Base-by-base conservation (phyloP, 2,888 invertebrate species). In the Listrodromus nycthemerus region DNA sequence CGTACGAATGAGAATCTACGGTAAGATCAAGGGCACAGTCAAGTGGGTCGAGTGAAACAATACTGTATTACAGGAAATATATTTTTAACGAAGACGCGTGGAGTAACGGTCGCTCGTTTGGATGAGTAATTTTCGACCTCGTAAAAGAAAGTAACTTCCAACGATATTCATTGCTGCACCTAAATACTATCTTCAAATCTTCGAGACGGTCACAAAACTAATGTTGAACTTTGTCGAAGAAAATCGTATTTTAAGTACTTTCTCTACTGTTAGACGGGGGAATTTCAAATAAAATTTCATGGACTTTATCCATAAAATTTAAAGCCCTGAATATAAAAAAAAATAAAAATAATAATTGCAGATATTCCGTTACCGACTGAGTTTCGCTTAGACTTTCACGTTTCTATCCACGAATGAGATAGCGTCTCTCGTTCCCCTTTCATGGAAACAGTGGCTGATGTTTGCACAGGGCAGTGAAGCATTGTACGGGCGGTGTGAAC, bases 401-500 rank as follows among this genome's bases (percentile, higher is more conserved):
- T 41, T n/a, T 45, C 16, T 27, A 45, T 30, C 27, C 13, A 21
- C 41, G 27, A 67, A 61, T 48, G 30, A 33, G 19, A 77, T 69
- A 24, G 13, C 19, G 21, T 37, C 69, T 69, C 27, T n/a, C 19
- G 33, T 48, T 58, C 30, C 30, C 61, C 41, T 45, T n/a, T 16
- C 50, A 21, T 48, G 63, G 33, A 41, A 41, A 41, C 0, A 48
- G 37, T 48, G 33, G 50, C 30, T 10, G 10, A 10, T 7, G 50
- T 50, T 19, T 55, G 45, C 16, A 33, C 33, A 58, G 63, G 37
- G 45, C 61, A 45, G 50, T n/a, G 41, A 78, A 45, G 58, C 61
- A 66, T 33, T 41, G 13, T 10, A 13, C 30, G 10, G 10, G 33
- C 48, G 50, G 74, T 74, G 82, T 82, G 74, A 82, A 82, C 78